Conservation (phyloP, 1,140 invertebrate species). For the Oryzaephilus surinamensis region DNA sequence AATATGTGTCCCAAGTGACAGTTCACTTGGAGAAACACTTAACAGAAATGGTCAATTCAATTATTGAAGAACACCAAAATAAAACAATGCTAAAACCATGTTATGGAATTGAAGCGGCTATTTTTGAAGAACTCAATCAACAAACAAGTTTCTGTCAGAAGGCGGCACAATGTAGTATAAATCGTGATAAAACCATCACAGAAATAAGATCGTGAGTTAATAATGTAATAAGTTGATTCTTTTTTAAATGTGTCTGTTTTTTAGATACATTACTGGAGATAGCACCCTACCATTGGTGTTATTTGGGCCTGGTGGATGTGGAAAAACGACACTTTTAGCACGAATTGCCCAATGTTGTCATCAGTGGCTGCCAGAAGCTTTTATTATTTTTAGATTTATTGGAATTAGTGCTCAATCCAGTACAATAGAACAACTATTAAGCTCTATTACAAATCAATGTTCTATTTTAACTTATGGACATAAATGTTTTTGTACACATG, state of each 20-base stretch:
- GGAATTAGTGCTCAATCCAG: slow-evolving; percentile 56
- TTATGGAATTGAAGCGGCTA: slow-evolving; percentile 38
- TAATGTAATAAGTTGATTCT: background rate
- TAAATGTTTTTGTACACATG: slow-evolving; percentile 47
- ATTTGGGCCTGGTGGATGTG: slow-evolving; percentile 66
- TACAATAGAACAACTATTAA: slow-evolving; percentile 52
- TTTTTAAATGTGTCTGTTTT: slow-evolving; percentile 12
- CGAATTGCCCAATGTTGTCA: slow-evolving; percentile 54
- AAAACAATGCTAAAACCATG: slow-evolving; percentile 36
- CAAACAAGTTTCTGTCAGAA: slow-evolving; percentile 54
- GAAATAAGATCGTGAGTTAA: slow-evolving; percentile 51
- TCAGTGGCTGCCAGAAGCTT: slow-evolving; percentile 55
- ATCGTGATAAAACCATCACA: slow-evolving; percentile 48
- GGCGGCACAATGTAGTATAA: slow-evolving; percentile 50
- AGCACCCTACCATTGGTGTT: slow-evolving; percentile 55
- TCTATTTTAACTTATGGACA: slow-evolving; percentile 49
- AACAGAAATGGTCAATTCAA: slow-evolving; percentile 43
- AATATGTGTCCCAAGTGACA: slow-evolving; percentile 49
- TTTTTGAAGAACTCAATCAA: slow-evolving; percentile 59
- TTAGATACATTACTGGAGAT: slow-evolving; percentile 55
- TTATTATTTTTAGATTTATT: slow-evolving; percentile 49
- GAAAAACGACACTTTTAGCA: slow-evolving; percentile 67
- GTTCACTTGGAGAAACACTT: slow-evolving; percentile 42
- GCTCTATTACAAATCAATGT: slow-evolving; percentile 56
- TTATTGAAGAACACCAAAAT: slow-evolving; percentile 44